Conservation (phyloP, 2,888 invertebrate genomes). For the Emmelina monodactyla region DNA sequence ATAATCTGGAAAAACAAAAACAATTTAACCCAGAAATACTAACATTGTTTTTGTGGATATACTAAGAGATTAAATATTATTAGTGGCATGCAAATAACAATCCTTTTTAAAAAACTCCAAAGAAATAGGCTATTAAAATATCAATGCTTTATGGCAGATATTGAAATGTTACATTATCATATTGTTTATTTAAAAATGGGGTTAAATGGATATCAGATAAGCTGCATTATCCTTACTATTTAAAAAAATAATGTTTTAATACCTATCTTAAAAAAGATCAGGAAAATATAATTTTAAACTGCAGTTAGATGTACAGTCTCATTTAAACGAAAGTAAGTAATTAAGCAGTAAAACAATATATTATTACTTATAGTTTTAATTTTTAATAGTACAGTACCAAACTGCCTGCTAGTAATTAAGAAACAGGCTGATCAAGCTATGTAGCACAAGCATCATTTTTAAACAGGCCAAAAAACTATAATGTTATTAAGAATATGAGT, state of each 20-base stretch:
- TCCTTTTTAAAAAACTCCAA: no score
- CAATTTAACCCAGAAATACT: constrained; percentile 4
- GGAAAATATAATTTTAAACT: background rate
- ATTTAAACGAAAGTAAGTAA: background rate
- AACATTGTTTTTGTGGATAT: background rate
- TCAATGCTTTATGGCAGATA: no score
- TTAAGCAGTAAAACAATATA: no score
- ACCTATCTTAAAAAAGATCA: no score
- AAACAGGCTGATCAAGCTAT: background rate
- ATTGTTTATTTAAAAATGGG: background rate
- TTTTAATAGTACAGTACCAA: no score
- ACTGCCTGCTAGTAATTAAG: background rate
- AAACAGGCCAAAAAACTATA: background rate
- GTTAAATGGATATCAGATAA: no score
- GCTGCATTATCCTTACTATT: no score
- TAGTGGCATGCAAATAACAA: no score
- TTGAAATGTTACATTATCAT: background rate
- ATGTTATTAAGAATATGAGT: constrained; percentile 1
- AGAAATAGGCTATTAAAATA: constrained; percentile 8
- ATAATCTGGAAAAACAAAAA: constrained; percentile 39
- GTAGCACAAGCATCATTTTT: no score
- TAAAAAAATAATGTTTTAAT: no score
- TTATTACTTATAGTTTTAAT: background rate
- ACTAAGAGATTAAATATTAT: no score
- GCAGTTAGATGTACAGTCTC: background rate